Evolutionary conservation across 2,888 invertebrate genomes (phyloP).

Genomic region (Cryptus viduatorius): DNA sequence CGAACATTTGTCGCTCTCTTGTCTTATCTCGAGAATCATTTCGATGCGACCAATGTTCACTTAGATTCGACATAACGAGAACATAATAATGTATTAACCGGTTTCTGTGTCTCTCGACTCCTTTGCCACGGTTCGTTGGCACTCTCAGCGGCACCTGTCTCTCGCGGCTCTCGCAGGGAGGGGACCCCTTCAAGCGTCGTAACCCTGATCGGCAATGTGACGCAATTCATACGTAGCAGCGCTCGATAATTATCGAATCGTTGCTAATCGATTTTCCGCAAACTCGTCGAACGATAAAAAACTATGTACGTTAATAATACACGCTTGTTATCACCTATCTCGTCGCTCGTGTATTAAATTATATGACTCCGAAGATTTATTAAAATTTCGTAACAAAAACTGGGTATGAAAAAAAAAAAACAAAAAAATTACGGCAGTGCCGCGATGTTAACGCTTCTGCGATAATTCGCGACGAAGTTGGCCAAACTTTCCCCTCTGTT

Average conservation of each 20-base stretch:
- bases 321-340: too few species aligned
- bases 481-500: constrained; percentile 45
- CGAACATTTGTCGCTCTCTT: constrained; percentile 2
- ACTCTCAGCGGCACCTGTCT: not conserved
- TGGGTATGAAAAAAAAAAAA: not conserved
- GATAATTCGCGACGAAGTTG: constrained; percentile 37
- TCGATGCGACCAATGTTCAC: constrained; percentile 13
- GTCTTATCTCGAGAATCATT: constrained; percentile 31
- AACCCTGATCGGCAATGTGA: constrained; percentile 27
- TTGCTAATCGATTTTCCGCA: constrained; percentile 32
- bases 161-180: not conserved
- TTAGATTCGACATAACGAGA: constrained; percentile 27
- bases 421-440: not conserved
- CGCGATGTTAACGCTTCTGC: constrained; percentile 21
- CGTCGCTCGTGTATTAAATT: too few species aligned
- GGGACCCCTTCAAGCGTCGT: not conserved
- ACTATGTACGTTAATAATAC: constrained; percentile 1
- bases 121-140: constrained; percentile 7
- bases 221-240: constrained; percentile 15
- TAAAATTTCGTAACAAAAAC: not conserved
- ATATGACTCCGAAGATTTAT: not conserved
- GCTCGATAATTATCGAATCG: constrained; percentile 30
- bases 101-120: not conserved
- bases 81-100: constrained; percentile 24
- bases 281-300: not conserved